Evolutionary conservation across 1,140 invertebrate species (phyloP).

Genomic region (Eueides isabella): DNA sequence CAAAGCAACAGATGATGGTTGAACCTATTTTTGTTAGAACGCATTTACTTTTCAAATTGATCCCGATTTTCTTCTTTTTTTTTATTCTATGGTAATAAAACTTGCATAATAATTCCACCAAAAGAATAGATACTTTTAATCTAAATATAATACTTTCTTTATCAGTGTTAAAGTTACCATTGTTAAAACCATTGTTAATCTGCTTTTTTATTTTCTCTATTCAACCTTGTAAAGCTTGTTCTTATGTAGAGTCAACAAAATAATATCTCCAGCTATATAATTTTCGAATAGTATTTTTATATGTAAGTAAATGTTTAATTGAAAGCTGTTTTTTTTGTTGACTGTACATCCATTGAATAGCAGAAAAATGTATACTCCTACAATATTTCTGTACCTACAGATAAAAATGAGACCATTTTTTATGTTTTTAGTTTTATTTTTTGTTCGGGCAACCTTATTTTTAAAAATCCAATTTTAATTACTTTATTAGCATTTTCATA

Average conservation of each 20-base stretch:
- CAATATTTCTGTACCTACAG: not conserved
- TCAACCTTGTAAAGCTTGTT: constrained; percentile 15
- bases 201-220: constrained; percentile 1
- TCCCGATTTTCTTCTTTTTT: not conserved
- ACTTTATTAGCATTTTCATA: too few species aligned
- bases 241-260: constrained; percentile 26
- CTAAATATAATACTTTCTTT: constrained; percentile 1
- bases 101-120: not conserved
- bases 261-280: not conserved
- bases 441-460: not conserved
- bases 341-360: constrained; percentile 19
- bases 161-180: constrained; percentile 29
- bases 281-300: not conserved
- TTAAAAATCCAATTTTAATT: not conserved
- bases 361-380: not conserved
- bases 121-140: not conserved
- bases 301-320: not conserved
- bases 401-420: constrained; percentile 1
- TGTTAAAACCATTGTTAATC: constrained; percentile 16
- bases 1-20: constrained; percentile 4
- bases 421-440: constrained; percentile 8
- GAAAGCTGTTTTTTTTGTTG: constrained; percentile 18
- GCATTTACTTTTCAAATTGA: not conserved
- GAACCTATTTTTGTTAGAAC: constrained; percentile 22
- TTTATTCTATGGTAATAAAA: not conserved